Conservation (phyloP, 2,888 invertebrate species). For the Melolontha melolontha region DNA sequence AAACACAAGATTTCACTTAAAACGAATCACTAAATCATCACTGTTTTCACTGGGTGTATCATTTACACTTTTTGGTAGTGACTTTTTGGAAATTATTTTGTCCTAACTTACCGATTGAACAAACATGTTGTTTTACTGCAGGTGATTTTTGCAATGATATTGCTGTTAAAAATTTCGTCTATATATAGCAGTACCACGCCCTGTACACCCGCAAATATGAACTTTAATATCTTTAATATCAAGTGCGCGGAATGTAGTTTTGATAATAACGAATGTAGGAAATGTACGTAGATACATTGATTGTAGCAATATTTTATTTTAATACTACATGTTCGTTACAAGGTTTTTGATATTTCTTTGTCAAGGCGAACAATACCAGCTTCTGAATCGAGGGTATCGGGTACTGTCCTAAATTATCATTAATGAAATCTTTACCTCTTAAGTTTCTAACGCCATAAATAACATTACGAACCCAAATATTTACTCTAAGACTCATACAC, state of each 20-base stretch:
- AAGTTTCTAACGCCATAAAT: too few relatives aligned
- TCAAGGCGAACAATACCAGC: conserved; percentile 28
- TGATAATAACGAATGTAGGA: conserved; percentile 16
- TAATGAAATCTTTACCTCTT: too few relatives aligned
- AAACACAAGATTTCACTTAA: conserved; percentile 16
- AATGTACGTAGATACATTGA: conserved; percentile 2
- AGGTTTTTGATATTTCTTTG: conserved; percentile 32
- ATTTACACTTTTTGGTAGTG: conserved; percentile 5
- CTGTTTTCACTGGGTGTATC: conserved; percentile 2
- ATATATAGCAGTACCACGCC: conserved; percentile 62
- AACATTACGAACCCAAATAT: too few relatives aligned
- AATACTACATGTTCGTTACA: conserved; percentile 26
- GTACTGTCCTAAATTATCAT: too few relatives aligned
- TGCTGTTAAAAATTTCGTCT: conserved; percentile 56
- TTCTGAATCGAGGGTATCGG: too few relatives aligned
- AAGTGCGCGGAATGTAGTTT: conserved; percentile 26
- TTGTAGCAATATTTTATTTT: conserved; percentile 26
- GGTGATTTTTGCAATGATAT: conserved; percentile 57
- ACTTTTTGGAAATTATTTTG: neutral
- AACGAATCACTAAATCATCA: conserved; percentile 1
- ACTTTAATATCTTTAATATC: conserved; percentile 25
- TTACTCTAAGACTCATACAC: too few relatives aligned
- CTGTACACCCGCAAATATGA: conserved; percentile 55
- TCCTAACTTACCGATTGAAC: conserved; percentile 63
- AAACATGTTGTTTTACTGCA: conserved; percentile 61